These are phyloP conservation scores for Ceriagrion tenellum DNA, from an alignment of 2,888 invertebrate species.

Conservation along the genomic window DNA sequence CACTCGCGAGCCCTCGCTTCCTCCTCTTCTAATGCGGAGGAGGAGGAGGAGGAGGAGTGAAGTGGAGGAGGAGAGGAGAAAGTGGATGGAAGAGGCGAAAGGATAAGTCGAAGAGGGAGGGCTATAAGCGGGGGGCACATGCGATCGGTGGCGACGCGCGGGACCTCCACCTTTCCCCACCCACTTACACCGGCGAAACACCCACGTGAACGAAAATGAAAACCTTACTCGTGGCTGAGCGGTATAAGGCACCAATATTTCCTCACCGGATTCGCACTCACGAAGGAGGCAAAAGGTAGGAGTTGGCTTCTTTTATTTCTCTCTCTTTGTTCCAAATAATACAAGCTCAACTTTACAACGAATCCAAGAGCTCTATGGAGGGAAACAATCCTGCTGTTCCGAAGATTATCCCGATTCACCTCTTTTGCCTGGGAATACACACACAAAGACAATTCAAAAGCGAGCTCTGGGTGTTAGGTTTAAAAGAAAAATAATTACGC, in stretches of 20 bases:
- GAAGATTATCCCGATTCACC: background rate
- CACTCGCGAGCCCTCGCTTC: background rate
- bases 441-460: no score
- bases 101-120: background rate
- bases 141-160: background rate
- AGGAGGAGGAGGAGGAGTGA: background rate
- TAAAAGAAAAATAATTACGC: no score
- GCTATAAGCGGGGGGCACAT: background rate
- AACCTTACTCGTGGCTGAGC: background rate
- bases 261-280: background rate
- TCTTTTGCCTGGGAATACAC: background rate
- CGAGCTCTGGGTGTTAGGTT: no score
- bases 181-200: background rate
- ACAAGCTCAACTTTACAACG: background rate
- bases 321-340: no score
- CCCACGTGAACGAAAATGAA: slow-evolving; percentile 8
- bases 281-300: no score
- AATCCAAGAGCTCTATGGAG: no score
- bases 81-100: slow-evolving; percentile 8
- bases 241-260: background rate
- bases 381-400: no score
- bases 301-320: no score
- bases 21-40: background rate
- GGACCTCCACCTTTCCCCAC: background rate
- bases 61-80: background rate